Conservation (phyloP, 2,797 vertebrate species). For the Sandelia bainsii region DNA sequence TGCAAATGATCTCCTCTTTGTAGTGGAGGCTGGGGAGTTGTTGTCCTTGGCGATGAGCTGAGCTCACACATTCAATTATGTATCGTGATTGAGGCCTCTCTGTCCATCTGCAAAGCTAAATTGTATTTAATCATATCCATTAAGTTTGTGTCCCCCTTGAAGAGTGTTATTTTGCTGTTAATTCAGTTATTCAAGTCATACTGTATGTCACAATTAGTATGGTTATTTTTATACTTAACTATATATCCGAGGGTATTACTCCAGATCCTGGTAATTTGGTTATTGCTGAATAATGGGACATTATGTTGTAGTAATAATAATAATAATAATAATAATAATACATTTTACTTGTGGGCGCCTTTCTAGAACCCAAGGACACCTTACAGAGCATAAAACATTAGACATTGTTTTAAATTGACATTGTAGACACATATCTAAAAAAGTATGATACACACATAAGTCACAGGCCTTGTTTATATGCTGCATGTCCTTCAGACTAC, state of each 20-base stretch:
- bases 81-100: slow-evolving; percentile 60
- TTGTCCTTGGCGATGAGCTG: slow-evolving; percentile 72
- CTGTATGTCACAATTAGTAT: slow-evolving; percentile 39
- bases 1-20: slow-evolving; percentile 73
- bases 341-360: too few relatives aligned
- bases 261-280: slow-evolving; percentile 28
- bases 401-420: too few relatives aligned
- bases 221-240: slow-evolving; percentile 43
- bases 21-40: slow-evolving; percentile 67
- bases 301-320: too few relatives aligned
- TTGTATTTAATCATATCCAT: slow-evolving; percentile 78
- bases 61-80: slow-evolving; percentile 77
- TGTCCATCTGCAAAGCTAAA: slow-evolving; percentile 78
- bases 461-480: slow-evolving; percentile 15
- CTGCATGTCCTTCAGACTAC: slow-evolving; percentile 37
- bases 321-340: too few relatives aligned
- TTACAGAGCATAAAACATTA: too few relatives aligned
- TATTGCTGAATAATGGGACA: slow-evolving; percentile 29
- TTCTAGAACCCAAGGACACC: too few relatives aligned
- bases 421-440: background rate
- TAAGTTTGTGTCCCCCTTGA: slow-evolving; percentile 68
- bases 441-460: background rate
- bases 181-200: slow-evolving; percentile 48
- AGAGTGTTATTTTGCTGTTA: slow-evolving; percentile 61
- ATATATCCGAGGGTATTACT: slow-evolving; percentile 24